phyloP scores from a whole-genome alignment of 2,113 vertebrate species.

The Picathartes gymnocephalus region DNA sequence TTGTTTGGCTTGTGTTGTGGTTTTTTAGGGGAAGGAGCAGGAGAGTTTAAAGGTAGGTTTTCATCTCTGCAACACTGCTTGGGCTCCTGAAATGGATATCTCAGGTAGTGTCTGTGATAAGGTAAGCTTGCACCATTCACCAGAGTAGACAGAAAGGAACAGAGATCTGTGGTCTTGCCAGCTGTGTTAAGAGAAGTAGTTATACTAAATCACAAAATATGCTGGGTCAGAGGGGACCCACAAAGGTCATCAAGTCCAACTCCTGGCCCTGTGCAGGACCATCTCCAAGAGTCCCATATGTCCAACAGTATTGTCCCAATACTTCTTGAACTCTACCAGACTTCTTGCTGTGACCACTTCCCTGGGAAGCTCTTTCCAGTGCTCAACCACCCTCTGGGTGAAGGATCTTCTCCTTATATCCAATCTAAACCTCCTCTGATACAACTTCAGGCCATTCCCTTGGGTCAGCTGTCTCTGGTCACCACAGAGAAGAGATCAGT shows the following conservation, averaged over 20 bases:
- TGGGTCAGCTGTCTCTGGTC: no score
- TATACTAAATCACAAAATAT: background rate
- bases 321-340: background rate
- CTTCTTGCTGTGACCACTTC: background rate
- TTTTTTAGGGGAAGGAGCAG: rapidly evolving
- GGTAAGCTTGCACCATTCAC: background rate
- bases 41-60: background rate
- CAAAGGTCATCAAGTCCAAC: background rate
- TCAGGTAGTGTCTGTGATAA: background rate
- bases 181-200: background rate
- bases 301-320: background rate
- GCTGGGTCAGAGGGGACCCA: background rate
- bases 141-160: background rate
- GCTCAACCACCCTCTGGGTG: rapidly evolving
- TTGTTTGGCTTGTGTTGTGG: background rate
- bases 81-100: background rate
- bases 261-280: background rate
- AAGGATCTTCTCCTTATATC: background rate
- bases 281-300: background rate
- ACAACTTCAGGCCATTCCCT: background rate
- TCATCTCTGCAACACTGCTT: background rate
- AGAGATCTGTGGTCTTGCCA: background rate
- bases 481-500: background rate
- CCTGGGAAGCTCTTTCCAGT: background rate
- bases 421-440: background rate